These are phyloP conservation scores for Napeogenes inachia DNA, from an alignment of 2,888 invertebrate species.

Conservation along the genomic window DNA sequence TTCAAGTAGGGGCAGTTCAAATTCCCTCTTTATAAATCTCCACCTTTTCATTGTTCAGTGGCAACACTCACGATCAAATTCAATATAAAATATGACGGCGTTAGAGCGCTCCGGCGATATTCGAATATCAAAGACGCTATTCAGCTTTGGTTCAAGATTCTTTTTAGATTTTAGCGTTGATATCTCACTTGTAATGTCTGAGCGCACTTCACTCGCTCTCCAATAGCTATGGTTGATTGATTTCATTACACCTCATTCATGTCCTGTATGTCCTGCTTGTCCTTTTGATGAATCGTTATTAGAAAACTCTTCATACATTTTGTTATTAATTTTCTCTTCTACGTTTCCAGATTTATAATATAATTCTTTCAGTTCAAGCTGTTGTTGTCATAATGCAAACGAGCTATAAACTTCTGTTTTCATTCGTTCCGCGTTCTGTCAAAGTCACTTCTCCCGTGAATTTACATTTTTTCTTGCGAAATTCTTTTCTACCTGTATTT, in stretches of 20 bases:
- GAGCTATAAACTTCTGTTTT: conserved; percentile 3
- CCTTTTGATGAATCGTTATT: too few relatives aligned
- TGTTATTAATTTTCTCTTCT: too few relatives aligned
- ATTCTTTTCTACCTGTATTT: conserved; percentile 26
- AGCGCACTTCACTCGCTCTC: too few relatives aligned
- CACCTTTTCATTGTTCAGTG: background rate
- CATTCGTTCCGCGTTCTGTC: conserved; percentile 25
- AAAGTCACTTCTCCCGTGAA: conserved; percentile 27
- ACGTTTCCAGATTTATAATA: background rate
- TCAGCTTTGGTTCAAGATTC: conserved; percentile 1
- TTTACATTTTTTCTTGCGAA: conserved; percentile 19
- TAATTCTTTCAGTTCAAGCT: background rate
- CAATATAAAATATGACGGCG: conserved; percentile 1
- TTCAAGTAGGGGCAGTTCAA: background rate
- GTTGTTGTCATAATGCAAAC: conserved; percentile 1
- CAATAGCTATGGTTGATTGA: too few relatives aligned
- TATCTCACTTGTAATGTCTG: background rate
- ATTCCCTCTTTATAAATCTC: background rate
- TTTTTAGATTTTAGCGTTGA: background rate
- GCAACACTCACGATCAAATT: conserved; percentile 5
- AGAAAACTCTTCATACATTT: too few relatives aligned
- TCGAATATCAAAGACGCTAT: conserved; percentile 3
- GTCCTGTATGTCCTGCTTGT: too few relatives aligned
- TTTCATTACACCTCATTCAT: too few relatives aligned
- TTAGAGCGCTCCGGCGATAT: background rate